Conservation (phyloP, 1,140 invertebrate species). For the Batillaria attramentaria region DNA sequence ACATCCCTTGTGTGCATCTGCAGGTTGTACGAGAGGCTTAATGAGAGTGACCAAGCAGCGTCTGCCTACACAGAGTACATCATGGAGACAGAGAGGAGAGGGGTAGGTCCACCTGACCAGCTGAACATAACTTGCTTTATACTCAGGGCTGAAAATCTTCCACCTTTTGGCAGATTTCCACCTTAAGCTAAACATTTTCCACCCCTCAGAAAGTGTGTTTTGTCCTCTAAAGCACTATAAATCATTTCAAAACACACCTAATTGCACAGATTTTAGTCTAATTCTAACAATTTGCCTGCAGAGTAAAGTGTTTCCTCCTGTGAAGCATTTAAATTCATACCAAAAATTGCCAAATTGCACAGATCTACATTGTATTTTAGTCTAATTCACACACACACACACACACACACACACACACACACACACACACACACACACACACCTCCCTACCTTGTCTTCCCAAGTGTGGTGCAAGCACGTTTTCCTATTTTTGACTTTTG, state of each 20-base stretch:
- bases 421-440: background rate
- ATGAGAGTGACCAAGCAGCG: constrained; percentile 89
- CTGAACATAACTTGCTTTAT: background rate
- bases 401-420: constrained; percentile 1
- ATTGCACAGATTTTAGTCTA: background rate
- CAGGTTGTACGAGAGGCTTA: constrained; percentile 89
- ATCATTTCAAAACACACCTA: background rate
- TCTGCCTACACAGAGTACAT: constrained; percentile 93
- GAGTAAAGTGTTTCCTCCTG: background rate
- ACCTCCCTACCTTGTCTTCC: background rate
- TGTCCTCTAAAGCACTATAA: background rate
- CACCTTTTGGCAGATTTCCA: too few species aligned
- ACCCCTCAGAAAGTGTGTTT: background rate
- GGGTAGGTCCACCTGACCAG: constrained; percentile 48
- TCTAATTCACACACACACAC: constrained; percentile 16
- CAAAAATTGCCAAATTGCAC: background rate
- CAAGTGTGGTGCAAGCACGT: background rate
- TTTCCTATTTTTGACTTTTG: too few species aligned
- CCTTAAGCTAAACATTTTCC: too few species aligned
- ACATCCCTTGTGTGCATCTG: constrained; percentile 15
- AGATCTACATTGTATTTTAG: too few species aligned
- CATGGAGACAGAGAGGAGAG: constrained; percentile 78
- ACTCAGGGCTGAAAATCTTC: too few species aligned
- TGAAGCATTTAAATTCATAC: background rate
- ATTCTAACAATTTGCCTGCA: too few species aligned